Evolutionary conservation across 2,113 vertebrate species (phyloP).

Genomic region (Lucifuga dentata): DNA sequence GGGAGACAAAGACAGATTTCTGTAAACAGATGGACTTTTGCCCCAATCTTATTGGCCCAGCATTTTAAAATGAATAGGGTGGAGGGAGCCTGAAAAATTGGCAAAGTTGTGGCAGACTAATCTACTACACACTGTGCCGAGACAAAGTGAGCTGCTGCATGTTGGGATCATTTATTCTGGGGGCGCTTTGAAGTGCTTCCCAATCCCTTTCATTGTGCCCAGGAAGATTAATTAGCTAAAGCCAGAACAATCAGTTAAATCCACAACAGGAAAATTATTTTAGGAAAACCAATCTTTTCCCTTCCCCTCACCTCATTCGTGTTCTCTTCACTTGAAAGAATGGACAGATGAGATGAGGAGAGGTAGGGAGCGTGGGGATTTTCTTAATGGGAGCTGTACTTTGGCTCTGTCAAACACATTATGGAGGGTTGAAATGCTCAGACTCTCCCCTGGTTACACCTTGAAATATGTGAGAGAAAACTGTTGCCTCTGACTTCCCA

Average conservation of each 20-base stretch:
- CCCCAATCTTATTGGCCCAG: slow-evolving; percentile 56
- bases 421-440: slow-evolving; percentile 43
- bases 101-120: slow-evolving; percentile 72
- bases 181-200: slow-evolving; percentile 82
- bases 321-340: slow-evolving; percentile 54
- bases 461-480: slow-evolving; percentile 59
- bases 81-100: slow-evolving; percentile 60
- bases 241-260: slow-evolving; percentile 84
- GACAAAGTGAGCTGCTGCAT: slow-evolving; percentile 74
- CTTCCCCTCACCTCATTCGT: slow-evolving; percentile 41
- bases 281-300: slow-evolving; percentile 75
- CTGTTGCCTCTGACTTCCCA: slow-evolving; percentile 26
- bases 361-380: slow-evolving; percentile 20
- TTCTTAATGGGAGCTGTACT: slow-evolving; percentile 41
- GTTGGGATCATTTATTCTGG: slow-evolving; percentile 78
- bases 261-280: slow-evolving; percentile 86
- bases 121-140: slow-evolving; percentile 75
- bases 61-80: slow-evolving; percentile 56
- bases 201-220: slow-evolving; percentile 81
- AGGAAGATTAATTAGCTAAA: slow-evolving; percentile 85
- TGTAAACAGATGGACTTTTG: slow-evolving; percentile 60
- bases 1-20: slow-evolving; percentile 34
- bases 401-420: slow-evolving; percentile 62
- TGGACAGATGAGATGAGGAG: slow-evolving; percentile 36
- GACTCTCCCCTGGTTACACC: slow-evolving; percentile 70